These are phyloP conservation scores for Tenebrio molitor DNA, from an alignment of 1,140 invertebrate genomes.

Conservation along the genomic window DNA sequence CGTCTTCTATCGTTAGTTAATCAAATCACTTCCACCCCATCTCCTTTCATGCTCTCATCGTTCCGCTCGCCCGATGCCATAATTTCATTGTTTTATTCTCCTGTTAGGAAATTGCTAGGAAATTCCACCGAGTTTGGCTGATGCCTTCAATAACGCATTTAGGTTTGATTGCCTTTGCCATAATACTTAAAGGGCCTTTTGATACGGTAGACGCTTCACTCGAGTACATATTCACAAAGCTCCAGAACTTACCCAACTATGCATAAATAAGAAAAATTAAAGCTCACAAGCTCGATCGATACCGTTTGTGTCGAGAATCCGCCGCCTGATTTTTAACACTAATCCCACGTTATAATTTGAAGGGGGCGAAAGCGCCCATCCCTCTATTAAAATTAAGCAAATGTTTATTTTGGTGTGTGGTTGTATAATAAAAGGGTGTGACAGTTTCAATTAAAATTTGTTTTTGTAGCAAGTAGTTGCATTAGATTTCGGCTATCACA, in stretches of 20 bases:
- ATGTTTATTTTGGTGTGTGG: conserved; percentile 9
- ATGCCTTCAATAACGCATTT: conserved; percentile 15
- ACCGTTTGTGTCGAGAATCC: too few species aligned
- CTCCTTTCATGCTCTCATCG: conserved; percentile 1
- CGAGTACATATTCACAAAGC: neutral
- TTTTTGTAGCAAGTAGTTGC: neutral
- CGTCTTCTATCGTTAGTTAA: conserved; percentile 12
- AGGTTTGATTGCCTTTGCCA: conserved; percentile 12
- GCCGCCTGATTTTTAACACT: too few species aligned
- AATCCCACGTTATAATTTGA: neutral
- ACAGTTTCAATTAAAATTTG: conserved; percentile 19
- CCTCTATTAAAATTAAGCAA: conserved; percentile 13
- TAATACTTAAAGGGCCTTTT: conserved; percentile 2
- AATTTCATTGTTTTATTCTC: conserved; percentile 20
- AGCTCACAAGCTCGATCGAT: neutral
- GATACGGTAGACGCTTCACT: neutral
- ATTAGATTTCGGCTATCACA: neutral
- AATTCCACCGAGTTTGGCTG: conserved; percentile 13
- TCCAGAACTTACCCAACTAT: neutral
- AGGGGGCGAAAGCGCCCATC: neutral
- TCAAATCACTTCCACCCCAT: conserved; percentile 31
- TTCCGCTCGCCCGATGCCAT: conserved; percentile 5
- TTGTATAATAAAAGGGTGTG: conserved; percentile 14
- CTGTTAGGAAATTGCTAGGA: conserved; percentile 11
- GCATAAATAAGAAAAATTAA: neutral